These are phyloP conservation scores for Megastigmus dorsalis DNA, from an alignment of 2,888 invertebrate species.

Conservation along the genomic window DNA sequence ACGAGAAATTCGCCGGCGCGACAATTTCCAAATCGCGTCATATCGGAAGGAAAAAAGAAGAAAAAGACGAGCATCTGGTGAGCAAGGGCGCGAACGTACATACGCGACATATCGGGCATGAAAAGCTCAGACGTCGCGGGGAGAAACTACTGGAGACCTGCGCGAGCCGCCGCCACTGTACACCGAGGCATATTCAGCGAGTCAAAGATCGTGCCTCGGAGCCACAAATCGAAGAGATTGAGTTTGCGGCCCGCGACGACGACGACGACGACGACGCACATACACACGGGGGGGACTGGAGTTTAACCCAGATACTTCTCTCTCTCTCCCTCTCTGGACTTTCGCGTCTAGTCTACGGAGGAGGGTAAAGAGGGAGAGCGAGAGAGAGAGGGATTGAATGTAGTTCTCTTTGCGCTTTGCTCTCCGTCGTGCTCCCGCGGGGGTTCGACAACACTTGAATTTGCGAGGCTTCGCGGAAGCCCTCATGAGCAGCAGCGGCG, in stretches of 20 bases:
- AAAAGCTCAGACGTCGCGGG: too few relatives aligned
- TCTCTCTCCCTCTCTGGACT: slow-evolving; percentile 50
- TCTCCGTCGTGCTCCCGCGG: slow-evolving; percentile 4
- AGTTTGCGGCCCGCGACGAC: neutral
- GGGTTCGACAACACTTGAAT: slow-evolving; percentile 69
- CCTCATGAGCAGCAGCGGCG: slow-evolving; percentile 58
- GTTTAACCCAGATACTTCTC: slow-evolving; percentile 62
- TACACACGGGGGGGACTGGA: slow-evolving; percentile 27
- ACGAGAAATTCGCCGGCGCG: too few relatives aligned
- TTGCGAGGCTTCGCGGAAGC: slow-evolving; percentile 69
- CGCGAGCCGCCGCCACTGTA: too few relatives aligned
- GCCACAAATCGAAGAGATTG: slow-evolving; percentile 21
- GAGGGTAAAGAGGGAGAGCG: too few relatives aligned
- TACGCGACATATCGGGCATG: too few relatives aligned
- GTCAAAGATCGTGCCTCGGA: slow-evolving; percentile 4
- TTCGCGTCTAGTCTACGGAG: slow-evolving; percentile 10
- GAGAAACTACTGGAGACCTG: too few relatives aligned
- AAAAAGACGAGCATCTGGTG: too few relatives aligned
- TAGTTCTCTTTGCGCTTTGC: neutral
- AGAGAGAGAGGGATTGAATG: too few relatives aligned
- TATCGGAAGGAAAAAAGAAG: too few relatives aligned
- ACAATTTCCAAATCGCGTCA: too few relatives aligned
- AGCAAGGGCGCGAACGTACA: too few relatives aligned
- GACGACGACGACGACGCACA: too few relatives aligned
- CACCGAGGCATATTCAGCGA: neutral